Conservation (phyloP, 2,888 invertebrate genomes). For the Agriopis leucophaearia region DNA sequence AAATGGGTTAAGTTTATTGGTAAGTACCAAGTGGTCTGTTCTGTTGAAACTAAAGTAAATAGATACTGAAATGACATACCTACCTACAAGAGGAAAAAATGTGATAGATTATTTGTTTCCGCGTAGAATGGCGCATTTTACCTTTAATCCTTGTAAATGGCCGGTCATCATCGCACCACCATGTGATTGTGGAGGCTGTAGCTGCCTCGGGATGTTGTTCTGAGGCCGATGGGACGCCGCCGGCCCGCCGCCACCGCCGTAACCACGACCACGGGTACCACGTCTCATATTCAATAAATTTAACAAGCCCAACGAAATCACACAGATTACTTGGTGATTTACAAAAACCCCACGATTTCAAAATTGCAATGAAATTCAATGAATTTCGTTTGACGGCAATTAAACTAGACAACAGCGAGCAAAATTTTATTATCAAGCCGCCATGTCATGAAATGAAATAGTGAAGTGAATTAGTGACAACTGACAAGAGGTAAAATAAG, state of each 20-base stretch:
- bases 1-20: no score
- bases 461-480: no score
- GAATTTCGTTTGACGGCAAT: no score
- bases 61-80: neutral
- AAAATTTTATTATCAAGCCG: no score
- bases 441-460: no score
- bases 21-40: no score
- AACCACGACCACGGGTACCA: constrained; percentile 27
- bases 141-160: constrained; percentile 37
- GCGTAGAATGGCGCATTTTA: constrained; percentile 8
- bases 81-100: neutral
- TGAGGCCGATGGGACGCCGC: neutral
- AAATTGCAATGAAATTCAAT: no score
- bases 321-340: neutral
- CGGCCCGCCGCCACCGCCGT: neutral
- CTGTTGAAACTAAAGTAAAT: neutral
- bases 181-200: constrained; percentile 8
- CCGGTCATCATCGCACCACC: constrained; percentile 19
- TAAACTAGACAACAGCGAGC: no score
- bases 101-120: neutral
- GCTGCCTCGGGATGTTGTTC: constrained; percentile 22
- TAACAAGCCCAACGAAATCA: neutral
- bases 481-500: no score
- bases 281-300: constrained; percentile 39
- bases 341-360: no score